Base-by-base conservation (phyloP, 2,797 vertebrate species). In the Epinephelus malabaricus region DNA sequence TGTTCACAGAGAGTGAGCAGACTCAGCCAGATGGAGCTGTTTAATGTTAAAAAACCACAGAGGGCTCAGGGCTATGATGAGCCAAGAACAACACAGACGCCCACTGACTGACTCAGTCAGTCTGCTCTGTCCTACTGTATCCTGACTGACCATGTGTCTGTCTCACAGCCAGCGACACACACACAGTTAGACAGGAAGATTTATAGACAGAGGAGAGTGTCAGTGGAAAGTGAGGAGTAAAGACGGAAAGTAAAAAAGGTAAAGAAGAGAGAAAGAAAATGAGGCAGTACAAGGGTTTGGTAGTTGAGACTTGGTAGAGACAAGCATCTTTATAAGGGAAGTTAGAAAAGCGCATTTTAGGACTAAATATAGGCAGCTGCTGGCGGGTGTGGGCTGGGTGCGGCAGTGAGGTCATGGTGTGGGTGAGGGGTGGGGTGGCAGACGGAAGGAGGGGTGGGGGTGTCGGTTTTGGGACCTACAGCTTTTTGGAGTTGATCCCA, bases 31-130 rank as follows among this genome's bases (percentile, higher is more conserved):
- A 86, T 60, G 56, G 82, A 66, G 86, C 79, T 74, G 89, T 91
- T 84, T 85, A 87, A 85, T 76, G 76, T 86, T 69, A 70, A 79
- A 77, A 73, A 86, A 89, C 15, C 85, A 84, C 88, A 86, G 78
- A 93, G 89, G 82, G 53, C 80, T 79, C 66, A 60, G 77, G 76
- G 84, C 76, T 80, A 82, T 75, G 10, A 69, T 38, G 62, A 49
- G 90, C 96, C 95, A 97, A 97, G 88, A 96, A 92, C 94, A 96
- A 96, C 94, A 78, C 92, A 86, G 91, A 92, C 91, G 60, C 89
- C 85, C 80, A 90, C 79, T 71, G 69, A 81, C 79, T 82, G 82
- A 90, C 92, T 96, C 94, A 96, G 92, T 96, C 95, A 91, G 94
- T 95, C 94, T 94, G 92, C 88, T 90, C 93, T 63, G 67, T 85